Base-by-base conservation (phyloP, 2,888 invertebrate genomes). In the Trichacis sp. region DNA sequence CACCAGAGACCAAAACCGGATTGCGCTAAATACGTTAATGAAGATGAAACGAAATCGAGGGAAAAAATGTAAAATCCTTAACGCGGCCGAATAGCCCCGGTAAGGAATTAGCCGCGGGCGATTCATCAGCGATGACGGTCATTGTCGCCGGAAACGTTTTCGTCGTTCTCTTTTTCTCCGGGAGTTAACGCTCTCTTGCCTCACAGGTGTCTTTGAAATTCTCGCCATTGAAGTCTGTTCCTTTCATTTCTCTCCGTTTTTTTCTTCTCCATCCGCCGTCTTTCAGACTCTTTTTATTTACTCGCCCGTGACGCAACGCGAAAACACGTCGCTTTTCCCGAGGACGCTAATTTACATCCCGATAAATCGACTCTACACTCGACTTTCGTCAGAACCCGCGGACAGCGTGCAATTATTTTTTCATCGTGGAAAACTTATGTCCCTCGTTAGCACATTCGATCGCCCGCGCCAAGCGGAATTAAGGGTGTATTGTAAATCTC, bases 361-460 rank as follows among this genome's bases (percentile, higher is more conserved):
- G 33, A 33, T n/a, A 33, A 33, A 11, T 33, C 33, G 33, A 14
- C 40, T 40, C 48, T 30, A 20, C 12, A 30, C 30, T 6, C 48
- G 20, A 20, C 46, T 46, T 40, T 12, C 8, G 2, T 40, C 40
- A 8, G 5, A 15, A 6, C 40, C n/a, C n/a, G n/a, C n/a, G n/a
- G n/a, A n/a, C n/a, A n/a, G n/a, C n/a, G n/a, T 38, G n/a, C 12
- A 40, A 38, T 51, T 51, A 51, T 33, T 51, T 40, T 51, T 40
- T 51, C 24, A 51, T 40, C 15, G 15, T 8, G 15, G 20, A 6
- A 20, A 40, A 40, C 40, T 51, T 40, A 11, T 18, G 17, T 8
- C 9, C 17, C 38, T 55, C 48, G 56, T 56, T 56, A 47, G 50
- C 49, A 50, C 42, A 49, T 49, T 50, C 56, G 56, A 49, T 56